Evolutionary conservation across 2,113 vertebrate species (phyloP).

Genomic region (Leptobrachium leishanense): DNA sequence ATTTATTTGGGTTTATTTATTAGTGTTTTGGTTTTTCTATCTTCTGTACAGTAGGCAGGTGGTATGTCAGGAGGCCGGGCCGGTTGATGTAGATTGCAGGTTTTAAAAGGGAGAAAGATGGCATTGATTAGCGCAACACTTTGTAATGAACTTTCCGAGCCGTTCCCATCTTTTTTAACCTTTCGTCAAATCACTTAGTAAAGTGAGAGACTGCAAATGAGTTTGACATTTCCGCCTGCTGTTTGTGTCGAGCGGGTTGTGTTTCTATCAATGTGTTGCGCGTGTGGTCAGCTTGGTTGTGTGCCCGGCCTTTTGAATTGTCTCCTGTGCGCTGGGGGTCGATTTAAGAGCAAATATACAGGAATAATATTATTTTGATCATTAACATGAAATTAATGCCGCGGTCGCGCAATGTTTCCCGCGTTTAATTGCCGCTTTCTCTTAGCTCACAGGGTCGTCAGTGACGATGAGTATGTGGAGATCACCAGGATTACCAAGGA

Average conservation of each 20-base stretch:
- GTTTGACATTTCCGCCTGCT: background rate
- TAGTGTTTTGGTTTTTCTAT: no score
- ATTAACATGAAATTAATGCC: background rate
- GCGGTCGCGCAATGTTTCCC: background rate
- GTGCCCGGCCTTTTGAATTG: background rate
- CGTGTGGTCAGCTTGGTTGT: background rate
- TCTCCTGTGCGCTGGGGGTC: background rate
- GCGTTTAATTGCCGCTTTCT: slow-evolving; percentile 3
- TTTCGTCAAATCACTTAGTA: slow-evolving; percentile 1
- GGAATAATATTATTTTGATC: background rate
- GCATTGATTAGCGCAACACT: background rate
- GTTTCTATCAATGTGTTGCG: background rate
- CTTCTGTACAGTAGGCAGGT: no score
- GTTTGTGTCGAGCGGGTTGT: background rate
- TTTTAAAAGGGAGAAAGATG: no score
- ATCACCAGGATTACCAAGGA: slow-evolving; percentile 89
- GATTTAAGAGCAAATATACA: background rate
- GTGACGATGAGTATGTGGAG: slow-evolving; percentile 89
- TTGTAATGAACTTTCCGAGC: slow-evolving; percentile 10
- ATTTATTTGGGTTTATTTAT: no score
- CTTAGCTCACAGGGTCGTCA: slow-evolving; percentile 81
- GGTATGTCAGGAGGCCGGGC: no score
- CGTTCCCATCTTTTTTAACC: background rate
- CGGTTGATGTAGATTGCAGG: no score
- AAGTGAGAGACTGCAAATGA: slow-evolving; percentile 9